A percentile compares a stretch with the other conserved stretches of the same genome.
phyloP scores from a whole-genome alignment of 2,797 vertebrate species.

The Loriculus beryllinus region DNA sequence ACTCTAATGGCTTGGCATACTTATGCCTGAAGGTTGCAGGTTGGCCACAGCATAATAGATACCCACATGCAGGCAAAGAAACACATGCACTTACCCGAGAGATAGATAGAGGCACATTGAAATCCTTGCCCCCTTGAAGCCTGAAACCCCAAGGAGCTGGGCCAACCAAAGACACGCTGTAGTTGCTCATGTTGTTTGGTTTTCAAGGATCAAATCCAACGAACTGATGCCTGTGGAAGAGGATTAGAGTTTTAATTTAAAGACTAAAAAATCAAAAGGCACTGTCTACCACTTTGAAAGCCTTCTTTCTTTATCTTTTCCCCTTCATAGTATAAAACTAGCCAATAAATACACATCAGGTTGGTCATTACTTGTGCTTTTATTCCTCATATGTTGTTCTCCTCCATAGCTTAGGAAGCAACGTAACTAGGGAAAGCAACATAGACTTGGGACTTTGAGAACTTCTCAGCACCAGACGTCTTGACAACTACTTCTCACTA shows the following conservation, averaged over 20 bases:
- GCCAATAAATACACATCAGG: neutral
- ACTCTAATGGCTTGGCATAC: neutral
- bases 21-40: neutral
- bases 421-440: neutral
- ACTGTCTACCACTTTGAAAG: neutral
- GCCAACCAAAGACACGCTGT: constrained; percentile 88
- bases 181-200: constrained; percentile 87
- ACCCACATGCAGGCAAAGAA: neutral
- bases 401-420: neutral
- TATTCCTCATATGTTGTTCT: neutral
- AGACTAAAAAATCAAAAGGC: neutral
- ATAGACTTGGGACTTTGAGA: neutral
- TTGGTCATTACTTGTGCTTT: neutral
- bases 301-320: neutral
- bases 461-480: neutral
- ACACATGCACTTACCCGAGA: constrained; percentile 85
- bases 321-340: neutral
- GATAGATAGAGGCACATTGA: constrained; percentile 95
- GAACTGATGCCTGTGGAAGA: constrained; percentile 60
- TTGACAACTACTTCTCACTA: neutral
- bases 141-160: constrained; percentile 98
- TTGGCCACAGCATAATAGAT: neutral
- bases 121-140: constrained; percentile 98
- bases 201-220: constrained; percentile 49
- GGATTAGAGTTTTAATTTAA: constrained; percentile 40